Conservation (phyloP, 2,113 vertebrate species). For the Scytalopus superciliaris region DNA sequence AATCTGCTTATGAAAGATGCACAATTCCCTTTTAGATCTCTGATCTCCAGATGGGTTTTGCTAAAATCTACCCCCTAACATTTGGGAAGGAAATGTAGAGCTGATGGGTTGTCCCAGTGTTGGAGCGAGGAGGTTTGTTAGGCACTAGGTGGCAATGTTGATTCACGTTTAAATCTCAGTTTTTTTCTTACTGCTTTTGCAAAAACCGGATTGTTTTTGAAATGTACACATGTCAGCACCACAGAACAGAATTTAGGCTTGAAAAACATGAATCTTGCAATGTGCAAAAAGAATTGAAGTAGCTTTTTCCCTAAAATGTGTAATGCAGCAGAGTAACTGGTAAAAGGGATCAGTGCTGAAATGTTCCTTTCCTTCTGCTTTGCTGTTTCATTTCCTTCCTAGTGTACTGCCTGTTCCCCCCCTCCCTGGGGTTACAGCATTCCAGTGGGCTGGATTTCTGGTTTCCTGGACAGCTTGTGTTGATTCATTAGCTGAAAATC, state of each 20-base stretch:
- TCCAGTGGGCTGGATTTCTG: constrained; percentile 54
- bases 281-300: background rate
- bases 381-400: constrained; percentile 55
- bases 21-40: background rate
- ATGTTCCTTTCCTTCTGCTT: constrained; percentile 21
- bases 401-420: background rate
- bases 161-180: accelerated
- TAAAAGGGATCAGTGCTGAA: background rate
- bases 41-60: background rate
- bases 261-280: background rate
- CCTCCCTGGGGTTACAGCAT: constrained; percentile 2
- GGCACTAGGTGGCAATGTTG: constrained; percentile 72
- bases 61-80: background rate
- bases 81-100: background rate
- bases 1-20: background rate
- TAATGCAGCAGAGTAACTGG: background rate
- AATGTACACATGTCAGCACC: constrained; percentile 27
- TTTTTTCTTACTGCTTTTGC: background rate
- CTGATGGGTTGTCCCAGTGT: background rate
- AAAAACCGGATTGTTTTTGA: background rate
- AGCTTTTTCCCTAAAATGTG: background rate
- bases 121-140: background rate
- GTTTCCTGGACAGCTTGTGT: constrained; percentile 60
- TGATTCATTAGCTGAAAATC: constrained; percentile 59
- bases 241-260: background rate